Evolutionary conservation across 2,888 invertebrate genomes (phyloP).

Genomic region (Crematogaster levior): DNA sequence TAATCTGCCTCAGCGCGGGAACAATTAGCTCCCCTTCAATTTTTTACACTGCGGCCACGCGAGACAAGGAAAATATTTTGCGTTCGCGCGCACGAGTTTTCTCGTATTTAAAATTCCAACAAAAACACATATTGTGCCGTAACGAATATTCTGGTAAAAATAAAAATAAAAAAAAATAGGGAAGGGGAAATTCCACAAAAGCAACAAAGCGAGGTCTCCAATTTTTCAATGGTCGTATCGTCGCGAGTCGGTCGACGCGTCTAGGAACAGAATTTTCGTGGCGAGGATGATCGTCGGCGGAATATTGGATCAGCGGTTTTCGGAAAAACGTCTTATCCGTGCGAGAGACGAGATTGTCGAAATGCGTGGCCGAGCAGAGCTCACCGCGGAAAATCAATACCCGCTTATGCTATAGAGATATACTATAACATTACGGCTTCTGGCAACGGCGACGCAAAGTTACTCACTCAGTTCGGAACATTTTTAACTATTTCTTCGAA

Average conservation of each 20-base stretch:
- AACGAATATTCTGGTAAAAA: conserved; percentile 26
- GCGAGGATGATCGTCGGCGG: background rate
- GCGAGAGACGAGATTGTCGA: conserved; percentile 37
- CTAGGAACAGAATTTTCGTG: background rate
- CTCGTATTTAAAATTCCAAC: conserved; percentile 53
- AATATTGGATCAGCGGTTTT: conserved; percentile 26
- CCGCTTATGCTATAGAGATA: conserved; percentile 37
- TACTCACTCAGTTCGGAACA: conserved; percentile 7
- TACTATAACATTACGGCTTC: conserved; percentile 44
- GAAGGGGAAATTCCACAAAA: background rate
- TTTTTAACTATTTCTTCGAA: conserved; percentile 54
- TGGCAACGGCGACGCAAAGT: conserved; percentile 47
- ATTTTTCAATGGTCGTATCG: conserved; percentile 30
- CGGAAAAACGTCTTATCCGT: conserved; percentile 30
- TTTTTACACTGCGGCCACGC: conserved; percentile 45
- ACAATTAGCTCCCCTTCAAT: conserved; percentile 54
- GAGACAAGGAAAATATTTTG: conserved; percentile 54
- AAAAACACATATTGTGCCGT: conserved; percentile 37
- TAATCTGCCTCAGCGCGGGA: conserved; percentile 50
- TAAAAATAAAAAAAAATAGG: background rate
- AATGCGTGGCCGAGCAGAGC: conserved; percentile 8
- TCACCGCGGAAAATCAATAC: conserved; percentile 38
- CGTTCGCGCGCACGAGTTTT: conserved; percentile 29
- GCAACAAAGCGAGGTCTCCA: conserved; percentile 24
- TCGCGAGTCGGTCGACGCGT: background rate